Base-by-base conservation (phyloP, 2,113 vertebrate species). In the Dascyllus trimaculatus region DNA sequence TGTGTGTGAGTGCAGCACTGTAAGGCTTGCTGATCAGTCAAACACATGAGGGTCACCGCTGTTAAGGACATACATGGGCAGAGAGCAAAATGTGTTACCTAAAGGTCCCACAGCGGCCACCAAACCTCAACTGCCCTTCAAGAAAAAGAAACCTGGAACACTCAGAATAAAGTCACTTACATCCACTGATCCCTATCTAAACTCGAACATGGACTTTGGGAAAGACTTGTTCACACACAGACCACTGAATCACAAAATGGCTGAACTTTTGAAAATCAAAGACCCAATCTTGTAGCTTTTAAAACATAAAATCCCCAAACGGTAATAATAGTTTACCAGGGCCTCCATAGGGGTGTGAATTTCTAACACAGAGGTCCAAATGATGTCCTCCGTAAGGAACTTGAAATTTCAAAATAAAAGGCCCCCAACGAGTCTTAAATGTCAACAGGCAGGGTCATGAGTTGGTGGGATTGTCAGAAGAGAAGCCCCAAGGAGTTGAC, bases 1-100 rank as follows among this genome's bases (percentile, higher is more conserved):
- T 57, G 49, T 19, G 52, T 56, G n/a, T 66, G 24, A 64, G 45
- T 70, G 21, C 26, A 66, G 18, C 2, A 8, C 78, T 45, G 29
- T 51, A 19, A 62, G 25, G 53, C 51, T 32, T 43, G 52, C 11
- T 56, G 59, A 49, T 56, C 48, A 43, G 56, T 40, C 40, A 67
- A n/a, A 65, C 32, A 58, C 29, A 57, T 26, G 59, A 35, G 35
- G 8, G 52, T 69, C 54, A 29, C 25, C 63, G 29, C 52, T 57
- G 19, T 48, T 6, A 63, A 43, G 8, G 61, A 49, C 22, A 5
- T 35, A 45, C 38, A 57, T 19, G 19, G 11, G 25, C 61, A 65
- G n/a, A 56, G 61, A 65, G 61, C 2, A 6, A 56, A 24, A 35
- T 1, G 4, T 64, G 46, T 43, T 22, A 61, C 11, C 26, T 21